These are phyloP conservation scores for Drosophila setifemur DNA, from an alignment of 1,140 invertebrate genomes.

Conservation along the genomic window DNA sequence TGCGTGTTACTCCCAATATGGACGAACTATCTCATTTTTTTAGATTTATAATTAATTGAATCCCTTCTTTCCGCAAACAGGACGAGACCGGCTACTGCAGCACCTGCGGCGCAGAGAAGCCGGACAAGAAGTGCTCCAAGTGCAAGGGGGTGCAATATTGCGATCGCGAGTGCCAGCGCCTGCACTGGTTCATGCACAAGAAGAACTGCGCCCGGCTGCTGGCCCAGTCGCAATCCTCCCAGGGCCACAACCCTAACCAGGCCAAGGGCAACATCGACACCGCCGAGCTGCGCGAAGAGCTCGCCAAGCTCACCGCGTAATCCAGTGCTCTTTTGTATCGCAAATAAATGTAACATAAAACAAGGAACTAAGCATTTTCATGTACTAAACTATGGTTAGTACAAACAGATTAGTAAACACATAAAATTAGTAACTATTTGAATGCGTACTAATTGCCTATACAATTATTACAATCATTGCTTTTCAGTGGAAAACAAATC, in stretches of 20 bases:
- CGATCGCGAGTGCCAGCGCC: constrained; percentile 94
- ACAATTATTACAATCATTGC: not conserved
- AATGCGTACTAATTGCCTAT: no score
- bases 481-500: not conserved
- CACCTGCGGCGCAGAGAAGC: constrained; percentile 94
- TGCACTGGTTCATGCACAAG: constrained; percentile 98
- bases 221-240: constrained; percentile 34
- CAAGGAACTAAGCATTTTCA: constrained; percentile 24
- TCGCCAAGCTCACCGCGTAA: constrained; percentile 64
- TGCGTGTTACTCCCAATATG: no score
- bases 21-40: no score
- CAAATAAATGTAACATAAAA: constrained; percentile 31
- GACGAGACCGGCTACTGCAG: constrained; percentile 90
- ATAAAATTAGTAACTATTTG: no score
- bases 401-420: not conserved
- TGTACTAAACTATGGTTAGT: constrained; percentile 7
- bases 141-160: constrained; percentile 98
- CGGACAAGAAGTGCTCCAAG: constrained; percentile 96
- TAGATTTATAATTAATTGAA: no score
- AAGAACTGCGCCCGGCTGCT: constrained; percentile 88
- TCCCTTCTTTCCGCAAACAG: no score
- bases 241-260: constrained; percentile 21
- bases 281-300: constrained; percentile 65
- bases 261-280: constrained; percentile 59
- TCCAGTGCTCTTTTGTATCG: constrained; percentile 6